Percentiles rank a stretch among this genome's conserved stretches.
phyloP scores from a whole-genome alignment of 2,888 invertebrate genomes.

The Rosalia funebris region DNA sequence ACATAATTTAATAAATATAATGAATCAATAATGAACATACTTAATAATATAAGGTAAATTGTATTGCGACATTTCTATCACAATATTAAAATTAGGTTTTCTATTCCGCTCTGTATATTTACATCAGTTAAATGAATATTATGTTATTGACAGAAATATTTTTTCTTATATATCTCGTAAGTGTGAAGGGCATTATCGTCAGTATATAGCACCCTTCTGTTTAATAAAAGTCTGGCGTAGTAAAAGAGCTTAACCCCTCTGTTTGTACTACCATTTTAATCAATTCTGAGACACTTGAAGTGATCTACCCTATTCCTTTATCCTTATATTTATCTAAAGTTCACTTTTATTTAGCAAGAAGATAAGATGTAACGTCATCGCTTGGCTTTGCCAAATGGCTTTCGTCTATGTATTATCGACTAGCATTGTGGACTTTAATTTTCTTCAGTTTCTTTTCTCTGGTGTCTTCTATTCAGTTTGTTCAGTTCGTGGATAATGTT shows the following conservation, averaged over 20 bases:
- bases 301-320: conserved; percentile 59
- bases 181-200: conserved; percentile 2
- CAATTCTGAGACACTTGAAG: conserved; percentile 62
- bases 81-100: too few relatives aligned
- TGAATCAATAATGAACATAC: too few relatives aligned
- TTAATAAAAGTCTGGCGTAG: conserved; percentile 55
- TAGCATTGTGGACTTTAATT: conserved; percentile 48
- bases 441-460: conserved; percentile 49
- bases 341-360: conserved; percentile 61
- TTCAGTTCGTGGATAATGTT: conserved; percentile 52
- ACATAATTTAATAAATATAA: too few relatives aligned
- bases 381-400: conserved; percentile 54
- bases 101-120: too few relatives aligned
- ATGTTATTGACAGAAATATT: too few relatives aligned
- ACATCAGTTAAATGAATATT: too few relatives aligned
- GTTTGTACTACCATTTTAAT: conserved; percentile 62
- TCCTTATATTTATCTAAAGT: conserved; percentile 63
- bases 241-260: conserved; percentile 58
- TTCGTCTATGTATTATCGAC: conserved; percentile 51
- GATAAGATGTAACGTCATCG: conserved; percentile 56
- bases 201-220: conserved; percentile 40
- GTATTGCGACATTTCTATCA: too few relatives aligned
- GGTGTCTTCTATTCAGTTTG: conserved; percentile 49
- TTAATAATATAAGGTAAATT: too few relatives aligned
- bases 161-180: too few relatives aligned